These are phyloP conservation scores for Dolichopus griseipennis DNA, from an alignment of 2,888 invertebrate species.

Conservation along the genomic window DNA sequence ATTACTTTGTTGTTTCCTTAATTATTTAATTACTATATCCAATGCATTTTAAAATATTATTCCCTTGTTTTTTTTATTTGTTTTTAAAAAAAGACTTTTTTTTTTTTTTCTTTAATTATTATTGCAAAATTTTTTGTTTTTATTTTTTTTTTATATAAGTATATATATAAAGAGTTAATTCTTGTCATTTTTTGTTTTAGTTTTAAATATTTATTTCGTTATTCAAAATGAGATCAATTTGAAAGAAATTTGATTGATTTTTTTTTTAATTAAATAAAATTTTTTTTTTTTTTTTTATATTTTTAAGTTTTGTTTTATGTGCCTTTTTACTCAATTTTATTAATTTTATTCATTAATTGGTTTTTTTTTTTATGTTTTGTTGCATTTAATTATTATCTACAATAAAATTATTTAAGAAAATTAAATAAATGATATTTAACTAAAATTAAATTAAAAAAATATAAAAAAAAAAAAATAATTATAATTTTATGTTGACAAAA, in stretches of 20 bases:
- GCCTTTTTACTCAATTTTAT: background rate
- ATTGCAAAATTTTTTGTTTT: too few relatives aligned
- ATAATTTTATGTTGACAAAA: too few relatives aligned
- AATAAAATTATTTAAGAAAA: background rate
- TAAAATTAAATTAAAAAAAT: background rate
- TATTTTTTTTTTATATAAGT: too few relatives aligned
- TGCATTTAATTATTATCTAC: too few relatives aligned
- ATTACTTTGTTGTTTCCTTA: background rate
- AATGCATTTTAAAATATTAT: background rate
- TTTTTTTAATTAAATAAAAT: background rate
- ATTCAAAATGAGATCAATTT: conserved; percentile 1
- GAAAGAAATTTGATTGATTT: background rate
- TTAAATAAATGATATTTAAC: background rate
- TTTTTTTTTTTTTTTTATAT: background rate
- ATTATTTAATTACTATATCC: background rate
- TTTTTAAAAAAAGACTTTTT: background rate
- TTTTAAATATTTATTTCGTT: background rate
- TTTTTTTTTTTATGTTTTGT: too few relatives aligned
- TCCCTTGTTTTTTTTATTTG: background rate
- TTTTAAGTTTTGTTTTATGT: background rate
- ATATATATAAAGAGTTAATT: too few relatives aligned
- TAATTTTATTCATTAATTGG: too few relatives aligned
- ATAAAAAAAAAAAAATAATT: background rate
- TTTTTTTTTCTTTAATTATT: background rate
- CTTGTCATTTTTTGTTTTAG: too few relatives aligned